Percentiles rank a stretch among this genome's conserved stretches.
Evolutionary conservation across 1,140 invertebrate species (phyloP).

Genomic region (Listronotus oregonensis): DNA sequence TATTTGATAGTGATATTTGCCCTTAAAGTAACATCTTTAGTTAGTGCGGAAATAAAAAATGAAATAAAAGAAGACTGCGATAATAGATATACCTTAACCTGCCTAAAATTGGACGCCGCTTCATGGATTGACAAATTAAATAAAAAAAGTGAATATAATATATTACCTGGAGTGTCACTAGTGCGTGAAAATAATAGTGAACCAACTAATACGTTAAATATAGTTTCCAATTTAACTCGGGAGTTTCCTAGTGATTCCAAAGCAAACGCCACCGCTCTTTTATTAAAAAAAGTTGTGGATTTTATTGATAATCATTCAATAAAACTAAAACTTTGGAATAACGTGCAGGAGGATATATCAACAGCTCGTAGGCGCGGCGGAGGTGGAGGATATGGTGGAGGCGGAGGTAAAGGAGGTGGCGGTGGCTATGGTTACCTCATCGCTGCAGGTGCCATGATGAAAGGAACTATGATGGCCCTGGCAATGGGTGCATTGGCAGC

Average conservation of each 20-base stretch:
- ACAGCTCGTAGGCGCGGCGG: slow-evolving; percentile 9
- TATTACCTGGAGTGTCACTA: slow-evolving; percentile 73
- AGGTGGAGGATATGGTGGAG: neutral
- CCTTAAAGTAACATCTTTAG: no score
- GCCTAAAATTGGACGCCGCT: slow-evolving; percentile 79
- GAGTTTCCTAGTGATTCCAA: slow-evolving; percentile 76
- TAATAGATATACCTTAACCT: slow-evolving; percentile 72
- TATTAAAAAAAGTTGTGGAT: slow-evolving; percentile 70
- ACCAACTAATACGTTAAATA: slow-evolving; percentile 64
- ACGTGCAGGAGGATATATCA: slow-evolving; percentile 48
- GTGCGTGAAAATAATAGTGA: slow-evolving; percentile 67
- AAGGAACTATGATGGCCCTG: slow-evolving; percentile 63
- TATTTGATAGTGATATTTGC: no score
- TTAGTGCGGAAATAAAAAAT: slow-evolving; percentile 40
- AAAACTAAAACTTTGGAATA: slow-evolving; percentile 70
- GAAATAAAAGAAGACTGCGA: slow-evolving; percentile 66
- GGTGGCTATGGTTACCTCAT: slow-evolving; percentile 37
- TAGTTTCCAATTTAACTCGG: slow-evolving; percentile 71
- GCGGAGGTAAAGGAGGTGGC: slow-evolving; percentile 59
- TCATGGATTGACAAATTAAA: slow-evolving; percentile 74
- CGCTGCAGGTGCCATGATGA: slow-evolving; percentile 8
- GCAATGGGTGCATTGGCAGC: slow-evolving; percentile 74
- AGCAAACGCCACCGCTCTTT: slow-evolving; percentile 72
- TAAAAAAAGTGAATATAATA: slow-evolving; percentile 64
- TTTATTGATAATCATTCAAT: slow-evolving; percentile 75